Conservation (phyloP, 2,797 vertebrate species). For the Typhlichthys subterraneus region DNA sequence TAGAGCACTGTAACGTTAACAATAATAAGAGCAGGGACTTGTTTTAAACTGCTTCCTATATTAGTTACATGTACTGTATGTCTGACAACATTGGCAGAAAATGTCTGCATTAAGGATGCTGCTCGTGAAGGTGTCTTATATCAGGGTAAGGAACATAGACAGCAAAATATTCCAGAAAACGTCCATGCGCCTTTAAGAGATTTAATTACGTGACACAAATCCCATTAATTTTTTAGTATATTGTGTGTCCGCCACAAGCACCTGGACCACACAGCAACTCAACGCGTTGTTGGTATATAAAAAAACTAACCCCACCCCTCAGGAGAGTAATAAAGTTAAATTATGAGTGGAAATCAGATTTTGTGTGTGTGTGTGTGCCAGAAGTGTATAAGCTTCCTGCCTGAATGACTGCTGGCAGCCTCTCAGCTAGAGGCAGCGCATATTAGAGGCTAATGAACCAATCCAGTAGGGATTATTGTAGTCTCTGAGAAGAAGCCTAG, state of each 20-base stretch:
- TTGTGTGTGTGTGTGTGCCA: neutral
- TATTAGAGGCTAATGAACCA: slow-evolving; percentile 61
- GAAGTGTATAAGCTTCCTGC: slow-evolving; percentile 35
- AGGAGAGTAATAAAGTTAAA: neutral
- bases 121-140: too few relatives aligned
- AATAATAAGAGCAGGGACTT: too few relatives aligned
- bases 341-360: neutral
- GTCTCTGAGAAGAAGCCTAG: slow-evolving; percentile 54
- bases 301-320: too few relatives aligned
- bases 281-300: too few relatives aligned
- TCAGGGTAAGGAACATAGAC: too few relatives aligned
- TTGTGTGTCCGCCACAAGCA: neutral
- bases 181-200: neutral
- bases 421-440: slow-evolving; percentile 55
- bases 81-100: too few relatives aligned
- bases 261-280: too few relatives aligned
- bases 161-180: too few relatives aligned
- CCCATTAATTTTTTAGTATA: slow-evolving; percentile 3
- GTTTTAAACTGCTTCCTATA: too few relatives aligned
- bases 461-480: slow-evolving; percentile 45
- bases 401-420: slow-evolving; percentile 38
- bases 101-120: too few relatives aligned
- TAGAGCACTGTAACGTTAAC: too few relatives aligned
- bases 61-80: too few relatives aligned
- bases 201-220: slow-evolving; percentile 6